Evolutionary conservation across 64 coral and sea anemone genomes (phyloP).

Genomic region (Pachyseris speciosa): DNA sequence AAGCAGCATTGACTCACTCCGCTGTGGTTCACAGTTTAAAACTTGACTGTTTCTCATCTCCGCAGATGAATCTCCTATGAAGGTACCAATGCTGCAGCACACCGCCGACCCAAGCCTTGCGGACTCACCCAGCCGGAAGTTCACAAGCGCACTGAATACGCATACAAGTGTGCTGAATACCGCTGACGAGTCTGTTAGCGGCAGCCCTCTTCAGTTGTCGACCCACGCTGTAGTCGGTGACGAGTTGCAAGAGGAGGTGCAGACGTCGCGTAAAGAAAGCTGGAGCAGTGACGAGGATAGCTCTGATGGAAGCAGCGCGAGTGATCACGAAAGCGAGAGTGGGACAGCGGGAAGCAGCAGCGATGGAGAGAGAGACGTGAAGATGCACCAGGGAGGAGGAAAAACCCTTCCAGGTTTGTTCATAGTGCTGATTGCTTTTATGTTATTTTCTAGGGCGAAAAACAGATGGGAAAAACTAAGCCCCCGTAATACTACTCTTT

Average conservation of each 20-base stretch:
- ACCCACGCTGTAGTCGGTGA: neutral
- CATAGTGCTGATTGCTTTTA: neutral
- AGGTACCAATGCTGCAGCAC: conserved; percentile 11
- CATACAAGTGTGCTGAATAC: conserved; percentile 77
- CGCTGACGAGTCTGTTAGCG: conserved; percentile 52
- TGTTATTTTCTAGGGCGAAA: no score
- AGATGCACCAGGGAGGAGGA: conserved; percentile 58
- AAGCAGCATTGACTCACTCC: no score
- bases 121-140: conserved; percentile 42
- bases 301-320: conserved; percentile 70
- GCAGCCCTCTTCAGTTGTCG: conserved; percentile 19
- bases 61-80: neutral
- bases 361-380: conserved; percentile 41
- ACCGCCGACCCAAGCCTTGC: conserved; percentile 8
- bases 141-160: conserved; percentile 79
- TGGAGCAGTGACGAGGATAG: conserved; percentile 63
- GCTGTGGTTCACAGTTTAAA: neutral
- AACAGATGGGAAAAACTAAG: no score
- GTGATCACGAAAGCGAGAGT: conserved; percentile 74
- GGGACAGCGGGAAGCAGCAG: conserved; percentile 60
- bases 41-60: neutral
- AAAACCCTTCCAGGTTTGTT: conserved; percentile 74
- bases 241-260: neutral
- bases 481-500: no score
- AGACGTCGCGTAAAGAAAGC: conserved; percentile 2